phyloP scores from a whole-genome alignment of 2,113 vertebrate species.

The Xiphorhynchus elegans region DNA sequence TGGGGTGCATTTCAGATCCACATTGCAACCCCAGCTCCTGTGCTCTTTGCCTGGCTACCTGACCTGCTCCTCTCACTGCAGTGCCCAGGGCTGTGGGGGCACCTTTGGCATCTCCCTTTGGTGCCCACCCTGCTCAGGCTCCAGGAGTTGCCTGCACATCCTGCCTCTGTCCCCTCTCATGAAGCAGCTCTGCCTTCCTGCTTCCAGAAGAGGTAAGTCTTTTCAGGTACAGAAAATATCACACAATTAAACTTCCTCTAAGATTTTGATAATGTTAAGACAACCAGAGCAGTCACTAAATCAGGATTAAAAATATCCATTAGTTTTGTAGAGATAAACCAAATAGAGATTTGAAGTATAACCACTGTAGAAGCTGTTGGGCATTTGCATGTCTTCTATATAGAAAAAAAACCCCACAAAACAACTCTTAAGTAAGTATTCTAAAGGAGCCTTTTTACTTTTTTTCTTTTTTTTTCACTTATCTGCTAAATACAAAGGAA shows the following conservation, averaged over 20 bases:
- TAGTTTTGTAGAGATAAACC: neutral
- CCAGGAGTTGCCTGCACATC: rapidly evolving
- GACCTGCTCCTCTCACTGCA: neutral
- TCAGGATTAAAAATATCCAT: neutral
- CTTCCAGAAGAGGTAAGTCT: neutral
- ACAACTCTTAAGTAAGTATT: neutral
- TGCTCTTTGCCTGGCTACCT: neutral
- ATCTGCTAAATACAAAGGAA: neutral
- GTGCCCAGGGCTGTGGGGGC: neutral
- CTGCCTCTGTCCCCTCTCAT: rapidly evolving
- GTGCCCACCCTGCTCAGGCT: too few relatives aligned
- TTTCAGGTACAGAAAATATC: neutral
- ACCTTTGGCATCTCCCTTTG: rapidly evolving
- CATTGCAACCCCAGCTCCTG: rapidly evolving
- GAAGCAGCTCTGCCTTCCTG: neutral
- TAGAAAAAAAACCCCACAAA: too few relatives aligned
- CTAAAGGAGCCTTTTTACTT: neutral
- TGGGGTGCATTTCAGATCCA: neutral
- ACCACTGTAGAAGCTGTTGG: neutral
- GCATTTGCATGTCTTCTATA: neutral
- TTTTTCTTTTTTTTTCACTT: too few relatives aligned
- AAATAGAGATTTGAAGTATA: neutral
- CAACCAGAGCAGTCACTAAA: neutral
- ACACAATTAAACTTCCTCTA: neutral
- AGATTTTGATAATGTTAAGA: neutral